Evolutionary conservation across 2,888 invertebrate genomes (phyloP).

Genomic region (Lasioglossum calceatum): DNA sequence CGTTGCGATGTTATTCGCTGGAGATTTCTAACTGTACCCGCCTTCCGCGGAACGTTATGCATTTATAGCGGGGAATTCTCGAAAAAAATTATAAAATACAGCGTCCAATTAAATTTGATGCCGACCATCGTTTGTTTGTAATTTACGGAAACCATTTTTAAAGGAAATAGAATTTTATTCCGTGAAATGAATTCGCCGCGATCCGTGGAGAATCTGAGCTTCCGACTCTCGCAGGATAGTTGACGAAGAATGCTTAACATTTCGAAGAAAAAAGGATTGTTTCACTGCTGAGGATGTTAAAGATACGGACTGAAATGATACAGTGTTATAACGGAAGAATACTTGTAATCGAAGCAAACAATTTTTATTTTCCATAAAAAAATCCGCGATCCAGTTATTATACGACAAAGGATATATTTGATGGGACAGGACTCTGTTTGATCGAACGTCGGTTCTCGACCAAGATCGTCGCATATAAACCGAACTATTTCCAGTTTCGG

Average conservation of each 20-base stretch:
- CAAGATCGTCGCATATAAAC: not conserved
- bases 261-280: not conserved
- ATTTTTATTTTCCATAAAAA: not conserved
- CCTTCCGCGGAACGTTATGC: not conserved
- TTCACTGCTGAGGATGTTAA: not conserved
- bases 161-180: conserved; percentile 1
- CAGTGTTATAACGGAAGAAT: not conserved
- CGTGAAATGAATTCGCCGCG: not conserved
- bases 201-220: not conserved
- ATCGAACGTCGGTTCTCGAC: not conserved
- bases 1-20: not conserved
- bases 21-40: not conserved
- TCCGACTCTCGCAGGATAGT: too few relatives aligned
- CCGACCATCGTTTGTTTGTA: not conserved
- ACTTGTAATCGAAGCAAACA: not conserved
- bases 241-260: not conserved
- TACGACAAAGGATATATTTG: not conserved
- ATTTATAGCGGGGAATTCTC: not conserved
- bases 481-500: not conserved
- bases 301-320: not conserved
- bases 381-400: not conserved
- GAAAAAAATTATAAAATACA: not conserved
- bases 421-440: not conserved
- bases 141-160: not conserved
- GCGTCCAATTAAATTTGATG: not conserved